These are phyloP conservation scores for Triplophysa yarkandensis DNA, from an alignment of 2,797 vertebrate genomes.

Conservation along the genomic window DNA sequence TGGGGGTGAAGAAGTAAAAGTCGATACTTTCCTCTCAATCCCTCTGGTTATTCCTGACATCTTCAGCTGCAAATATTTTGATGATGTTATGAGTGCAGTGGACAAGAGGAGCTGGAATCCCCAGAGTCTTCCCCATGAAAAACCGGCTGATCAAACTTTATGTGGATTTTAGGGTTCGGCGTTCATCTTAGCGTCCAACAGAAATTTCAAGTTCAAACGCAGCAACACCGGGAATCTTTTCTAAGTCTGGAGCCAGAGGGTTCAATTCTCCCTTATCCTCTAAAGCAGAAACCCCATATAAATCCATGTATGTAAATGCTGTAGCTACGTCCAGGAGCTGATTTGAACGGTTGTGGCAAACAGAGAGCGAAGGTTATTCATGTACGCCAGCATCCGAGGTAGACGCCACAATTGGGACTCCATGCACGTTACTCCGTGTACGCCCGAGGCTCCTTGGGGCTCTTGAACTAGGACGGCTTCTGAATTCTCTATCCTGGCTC, in stretches of 20 bases:
- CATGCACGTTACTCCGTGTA: conserved; percentile 31
- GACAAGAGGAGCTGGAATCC: conserved; percentile 35
- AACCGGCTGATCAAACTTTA: conserved; percentile 51
- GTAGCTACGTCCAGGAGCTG: not conserved
- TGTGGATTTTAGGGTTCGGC: conserved; percentile 7
- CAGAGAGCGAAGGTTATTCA: conserved; percentile 20
- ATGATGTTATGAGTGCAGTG: conserved; percentile 28
- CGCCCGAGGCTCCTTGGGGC: conserved; percentile 17
- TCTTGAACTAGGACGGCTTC: conserved; percentile 29
- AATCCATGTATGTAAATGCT: conserved; percentile 40
- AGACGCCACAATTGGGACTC: conserved; percentile 26
- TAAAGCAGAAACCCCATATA: conserved; percentile 49
- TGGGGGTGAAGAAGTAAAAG: not conserved
- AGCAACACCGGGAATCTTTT: conserved; percentile 14
- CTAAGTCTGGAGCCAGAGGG: conserved; percentile 49
- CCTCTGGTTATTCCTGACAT: conserved; percentile 4
- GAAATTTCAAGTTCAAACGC: conserved; percentile 34
- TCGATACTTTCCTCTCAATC: not conserved
- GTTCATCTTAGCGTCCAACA: conserved; percentile 19
- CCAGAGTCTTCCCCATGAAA: conserved; percentile 40
- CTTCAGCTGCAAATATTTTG: conserved; percentile 21
- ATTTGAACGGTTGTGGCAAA: conserved; percentile 13
- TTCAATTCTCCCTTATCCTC: conserved; percentile 16
- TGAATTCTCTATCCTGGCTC: conserved; percentile 21
- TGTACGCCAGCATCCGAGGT: conserved; percentile 2